A percentile compares a stretch with the other conserved stretches of the same genome.
Conservation (phyloP, 2,888 invertebrate genomes). For the Gerris lacustris region DNA sequence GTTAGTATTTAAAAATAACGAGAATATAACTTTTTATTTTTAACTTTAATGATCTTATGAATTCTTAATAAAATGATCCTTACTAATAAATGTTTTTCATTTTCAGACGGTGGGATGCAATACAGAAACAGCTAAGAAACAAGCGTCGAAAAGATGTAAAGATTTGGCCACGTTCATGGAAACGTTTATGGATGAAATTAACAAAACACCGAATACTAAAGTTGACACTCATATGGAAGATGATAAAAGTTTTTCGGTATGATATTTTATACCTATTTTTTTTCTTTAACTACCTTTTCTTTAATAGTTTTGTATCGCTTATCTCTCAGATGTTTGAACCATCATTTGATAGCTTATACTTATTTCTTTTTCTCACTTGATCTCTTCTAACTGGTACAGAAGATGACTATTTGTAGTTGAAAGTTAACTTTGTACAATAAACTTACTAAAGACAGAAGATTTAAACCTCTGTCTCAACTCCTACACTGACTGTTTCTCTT, state of each 20-base stretch:
- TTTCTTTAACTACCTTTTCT: no score
- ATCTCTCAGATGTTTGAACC: no score
- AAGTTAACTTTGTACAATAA: no score
- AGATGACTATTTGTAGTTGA: no score
- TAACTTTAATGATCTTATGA: not conserved
- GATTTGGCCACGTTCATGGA: slow-evolving; percentile 65
- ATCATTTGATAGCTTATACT: no score
- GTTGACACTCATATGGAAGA: slow-evolving; percentile 46
- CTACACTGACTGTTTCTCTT: no score
- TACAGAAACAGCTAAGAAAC: slow-evolving; percentile 49
- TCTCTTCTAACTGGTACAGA: no score
- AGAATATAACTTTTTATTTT: not conserved
- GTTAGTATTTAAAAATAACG: slow-evolving; percentile 36
- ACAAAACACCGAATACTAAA: slow-evolving; percentile 45
- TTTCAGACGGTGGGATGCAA: slow-evolving; percentile 40
- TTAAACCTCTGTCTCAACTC: no score
- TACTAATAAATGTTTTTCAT: not conserved
- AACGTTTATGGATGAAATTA: slow-evolving; percentile 54
- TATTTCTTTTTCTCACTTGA: no score
- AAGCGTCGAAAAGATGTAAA: slow-evolving; percentile 56
- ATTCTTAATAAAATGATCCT: not conserved
- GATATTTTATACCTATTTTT: slow-evolving; percentile 30
- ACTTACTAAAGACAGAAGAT: no score
- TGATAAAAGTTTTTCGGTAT: slow-evolving; percentile 46
- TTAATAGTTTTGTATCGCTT: no score